Percentiles rank a stretch among this genome's conserved stretches.
Conservation (phyloP, 2,113 vertebrate species). For the Mobula birostris region DNA sequence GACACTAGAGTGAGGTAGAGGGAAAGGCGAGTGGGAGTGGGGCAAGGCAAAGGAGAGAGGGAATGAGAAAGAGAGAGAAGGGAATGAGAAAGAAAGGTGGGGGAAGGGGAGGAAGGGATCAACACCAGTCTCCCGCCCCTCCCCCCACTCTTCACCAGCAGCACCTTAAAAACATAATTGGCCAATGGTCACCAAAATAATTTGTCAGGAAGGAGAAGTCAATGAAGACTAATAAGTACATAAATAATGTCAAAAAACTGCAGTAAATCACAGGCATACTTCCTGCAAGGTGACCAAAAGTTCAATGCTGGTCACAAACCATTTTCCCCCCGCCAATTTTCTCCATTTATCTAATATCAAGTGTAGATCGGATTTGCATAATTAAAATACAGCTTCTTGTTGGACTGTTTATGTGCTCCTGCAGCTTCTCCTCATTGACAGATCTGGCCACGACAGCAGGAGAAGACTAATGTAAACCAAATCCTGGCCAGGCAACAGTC, state of each 20-base stretch:
- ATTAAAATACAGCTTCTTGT: not conserved
- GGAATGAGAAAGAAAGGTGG: too few relatives aligned
- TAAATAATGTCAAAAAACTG: not conserved
- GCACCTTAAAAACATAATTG: not conserved
- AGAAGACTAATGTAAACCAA: not conserved
- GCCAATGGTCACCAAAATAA: not conserved
- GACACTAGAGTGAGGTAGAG: too few relatives aligned
- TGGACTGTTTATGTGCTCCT: not conserved
- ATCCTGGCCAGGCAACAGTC: not conserved
- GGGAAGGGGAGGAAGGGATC: not conserved
- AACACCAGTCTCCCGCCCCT: not conserved
- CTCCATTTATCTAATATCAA: not conserved
- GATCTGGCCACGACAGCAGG: too few relatives aligned
- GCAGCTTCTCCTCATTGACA: not conserved
- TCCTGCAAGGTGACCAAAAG: not conserved
- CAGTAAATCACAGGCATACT: not conserved
- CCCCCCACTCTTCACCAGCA: too few relatives aligned
- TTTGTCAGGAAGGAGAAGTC: not conserved
- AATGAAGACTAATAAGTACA: not conserved
- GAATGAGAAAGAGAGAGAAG: too few relatives aligned
- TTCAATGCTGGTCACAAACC: not conserved
- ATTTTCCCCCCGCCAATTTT: not conserved
- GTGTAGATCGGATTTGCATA: not conserved
- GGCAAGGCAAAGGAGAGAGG: too few relatives aligned
- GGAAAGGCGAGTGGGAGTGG: too few relatives aligned